Percentiles rank a stretch among this genome's conserved stretches.
Evolutionary conservation across 2,888 invertebrate species (phyloP).

Genomic region (Lycaena phlaeas): DNA sequence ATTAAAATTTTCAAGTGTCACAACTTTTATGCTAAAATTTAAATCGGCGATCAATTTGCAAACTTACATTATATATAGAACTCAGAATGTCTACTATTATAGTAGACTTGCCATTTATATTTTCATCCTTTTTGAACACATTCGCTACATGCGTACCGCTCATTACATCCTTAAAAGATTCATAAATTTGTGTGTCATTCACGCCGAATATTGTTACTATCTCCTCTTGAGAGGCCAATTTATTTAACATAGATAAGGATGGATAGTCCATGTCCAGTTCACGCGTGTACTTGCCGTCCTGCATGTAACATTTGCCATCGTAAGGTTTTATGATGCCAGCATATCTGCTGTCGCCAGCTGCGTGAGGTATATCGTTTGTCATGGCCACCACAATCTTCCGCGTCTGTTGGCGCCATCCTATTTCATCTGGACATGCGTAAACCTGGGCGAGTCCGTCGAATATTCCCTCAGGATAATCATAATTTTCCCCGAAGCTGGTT

Average conservation of each 20-base stretch:
- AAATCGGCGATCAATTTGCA: no score
- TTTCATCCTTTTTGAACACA: not conserved
- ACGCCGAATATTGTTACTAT: constrained; percentile 38
- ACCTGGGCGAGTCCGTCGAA: constrained; percentile 90
- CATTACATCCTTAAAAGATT: constrained; percentile 21
- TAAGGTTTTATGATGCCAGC: constrained; percentile 78
- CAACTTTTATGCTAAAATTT: no score
- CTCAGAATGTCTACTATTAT: not conserved
- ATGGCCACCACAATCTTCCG: constrained; percentile 84
- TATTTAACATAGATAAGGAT: constrained; percentile 78
- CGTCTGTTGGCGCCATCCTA: constrained; percentile 85
- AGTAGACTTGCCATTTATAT: not conserved
- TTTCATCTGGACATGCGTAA: constrained; percentile 74
- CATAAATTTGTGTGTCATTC: constrained; percentile 23
- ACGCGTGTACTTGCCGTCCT: constrained; percentile 66
- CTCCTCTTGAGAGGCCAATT: constrained; percentile 35
- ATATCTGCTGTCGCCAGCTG: constrained; percentile 83
- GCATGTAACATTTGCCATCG: constrained; percentile 79
- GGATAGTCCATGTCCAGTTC: constrained; percentile 82
- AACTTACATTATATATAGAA: not conserved
- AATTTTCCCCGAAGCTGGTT: constrained; percentile 61
- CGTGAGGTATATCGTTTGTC: constrained; percentile 84
- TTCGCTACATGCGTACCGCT: constrained; percentile 30
- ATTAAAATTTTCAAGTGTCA: no score
- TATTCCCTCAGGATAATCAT: constrained; percentile 86